Conservation (phyloP, 30 jellyfish, hydroid and myxozoan species). For the Haliclystus octoradiatus region DNA sequence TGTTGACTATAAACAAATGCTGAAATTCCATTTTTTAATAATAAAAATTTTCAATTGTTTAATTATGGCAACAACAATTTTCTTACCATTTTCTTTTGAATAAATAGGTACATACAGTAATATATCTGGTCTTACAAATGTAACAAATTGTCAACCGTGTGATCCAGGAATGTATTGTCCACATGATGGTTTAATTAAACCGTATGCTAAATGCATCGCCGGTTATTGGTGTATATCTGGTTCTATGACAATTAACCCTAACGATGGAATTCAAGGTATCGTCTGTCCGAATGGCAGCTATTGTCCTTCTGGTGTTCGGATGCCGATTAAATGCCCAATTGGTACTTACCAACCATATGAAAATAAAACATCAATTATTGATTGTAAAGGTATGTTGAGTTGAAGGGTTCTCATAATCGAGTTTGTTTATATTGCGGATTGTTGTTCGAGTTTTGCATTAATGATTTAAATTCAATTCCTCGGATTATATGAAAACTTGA, state of each 20-base stretch:
- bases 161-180: conserved; percentile 95
- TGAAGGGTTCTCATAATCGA: too few relatives aligned
- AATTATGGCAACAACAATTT: too few relatives aligned
- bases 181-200: conserved; percentile 35
- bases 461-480: too few relatives aligned
- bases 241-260: conserved; percentile 75
- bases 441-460: too few relatives aligned
- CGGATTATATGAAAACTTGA: too few relatives aligned
- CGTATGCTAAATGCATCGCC: conserved; percentile 46
- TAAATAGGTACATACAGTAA: conserved; percentile 79
- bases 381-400: conserved; percentile 48
- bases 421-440: too few relatives aligned
- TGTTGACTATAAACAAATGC: too few relatives aligned
- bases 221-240: conserved; percentile 95
- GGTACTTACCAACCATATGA: conserved; percentile 73
- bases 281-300: conserved; percentile 78
- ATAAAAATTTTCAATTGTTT: too few relatives aligned
- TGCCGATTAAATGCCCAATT: conserved; percentile 81
- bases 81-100: too few relatives aligned
- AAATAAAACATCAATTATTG: conserved; percentile 26
- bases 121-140: conserved; percentile 61
- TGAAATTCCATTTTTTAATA: too few relatives aligned
- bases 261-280: conserved; percentile 56
- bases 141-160: conserved; percentile 83
- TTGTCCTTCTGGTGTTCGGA: conserved; percentile 76